Base-by-base conservation (phyloP, 2,797 vertebrate genomes). In the Borostomias antarcticus region DNA sequence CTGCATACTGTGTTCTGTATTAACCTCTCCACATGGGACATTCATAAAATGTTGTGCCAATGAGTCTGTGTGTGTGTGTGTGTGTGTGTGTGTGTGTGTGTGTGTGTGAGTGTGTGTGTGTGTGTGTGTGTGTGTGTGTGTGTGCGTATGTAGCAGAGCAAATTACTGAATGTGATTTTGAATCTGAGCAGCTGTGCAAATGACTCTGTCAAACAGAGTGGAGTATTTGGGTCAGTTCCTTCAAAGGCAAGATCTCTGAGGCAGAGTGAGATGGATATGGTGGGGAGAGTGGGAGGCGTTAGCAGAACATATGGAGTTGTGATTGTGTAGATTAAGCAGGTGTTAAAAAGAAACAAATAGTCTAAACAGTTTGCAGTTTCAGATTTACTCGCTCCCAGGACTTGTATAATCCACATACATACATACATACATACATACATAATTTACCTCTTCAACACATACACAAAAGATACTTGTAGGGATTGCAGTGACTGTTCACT, bases 201-300 rank as follows among this genome's bases (percentile, higher is more conserved):
- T 68, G 74, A 81, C 70, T 84, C 76, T 82, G 69, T 79, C 76
- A 76, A 87, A 81, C 69, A 82, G 74, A 33, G 15, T 73, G 61
- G 77, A 80, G 84, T 86, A 91, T 91, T 87, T 90, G 85, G 88
- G 88, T 90, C 89, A 91, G 73, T 64, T 73, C 77, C 81, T 81
- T 66, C 57, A 89, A 84, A 86, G 84, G 85, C 81, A 84, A 81
- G 71, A 82, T 75, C n/a, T n/a, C n/a, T 77, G 72, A 82, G 82
- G 71, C 71, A 61, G 72, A 78, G 75, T 76, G 80, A 85, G 80
- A 83, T 75, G 83, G 82, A 86, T 84, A 70, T 79, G 76, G 68
- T 53, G 71, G 66, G 63, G 59, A 71, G 78, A 78, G 77, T 73
- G 69, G 47, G 66, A 75, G 82, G 85, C 89, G 89, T 91, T 91